Evolutionary conservation across 2,113 vertebrate species (phyloP).

Genomic region (Microcebus jonahi): DNA sequence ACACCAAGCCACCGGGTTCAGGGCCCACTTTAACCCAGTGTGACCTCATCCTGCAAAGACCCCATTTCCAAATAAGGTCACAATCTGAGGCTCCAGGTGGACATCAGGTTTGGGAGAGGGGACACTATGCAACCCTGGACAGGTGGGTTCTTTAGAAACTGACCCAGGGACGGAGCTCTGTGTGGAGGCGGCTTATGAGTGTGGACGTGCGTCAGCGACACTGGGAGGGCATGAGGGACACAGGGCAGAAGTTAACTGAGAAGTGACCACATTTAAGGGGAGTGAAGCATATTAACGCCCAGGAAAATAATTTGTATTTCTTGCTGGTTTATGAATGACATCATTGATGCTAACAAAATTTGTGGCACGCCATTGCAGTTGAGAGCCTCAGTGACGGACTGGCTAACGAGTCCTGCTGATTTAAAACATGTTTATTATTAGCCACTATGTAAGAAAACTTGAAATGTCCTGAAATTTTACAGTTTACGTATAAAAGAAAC

Average conservation of each 20-base stretch:
- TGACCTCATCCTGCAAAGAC: neutral
- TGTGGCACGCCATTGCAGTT: neutral
- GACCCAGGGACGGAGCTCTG: neutral
- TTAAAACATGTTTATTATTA: neutral
- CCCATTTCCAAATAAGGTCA: neutral
- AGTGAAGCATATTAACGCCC: neutral
- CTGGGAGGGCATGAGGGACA: rapidly evolving
- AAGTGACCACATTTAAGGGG: neutral
- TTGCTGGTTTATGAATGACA: too few relatives aligned
- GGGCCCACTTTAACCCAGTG: neutral
- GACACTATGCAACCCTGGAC: neutral
- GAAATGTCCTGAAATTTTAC: neutral
- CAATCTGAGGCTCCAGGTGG: neutral
- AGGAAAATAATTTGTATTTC: neutral
- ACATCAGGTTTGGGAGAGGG: neutral
- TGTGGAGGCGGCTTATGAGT: neutral
- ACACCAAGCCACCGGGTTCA: neutral
- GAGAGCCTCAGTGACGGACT: rapidly evolving
- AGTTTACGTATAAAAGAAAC: neutral
- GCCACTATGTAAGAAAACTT: neutral
- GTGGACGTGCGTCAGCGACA: neutral
- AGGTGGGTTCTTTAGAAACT: neutral
- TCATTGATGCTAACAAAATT: too few relatives aligned
- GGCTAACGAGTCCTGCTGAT: neutral
- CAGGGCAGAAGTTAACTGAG: neutral